Conservation (phyloP, 2,113 vertebrate species). For the Archilochus colubris region DNA sequence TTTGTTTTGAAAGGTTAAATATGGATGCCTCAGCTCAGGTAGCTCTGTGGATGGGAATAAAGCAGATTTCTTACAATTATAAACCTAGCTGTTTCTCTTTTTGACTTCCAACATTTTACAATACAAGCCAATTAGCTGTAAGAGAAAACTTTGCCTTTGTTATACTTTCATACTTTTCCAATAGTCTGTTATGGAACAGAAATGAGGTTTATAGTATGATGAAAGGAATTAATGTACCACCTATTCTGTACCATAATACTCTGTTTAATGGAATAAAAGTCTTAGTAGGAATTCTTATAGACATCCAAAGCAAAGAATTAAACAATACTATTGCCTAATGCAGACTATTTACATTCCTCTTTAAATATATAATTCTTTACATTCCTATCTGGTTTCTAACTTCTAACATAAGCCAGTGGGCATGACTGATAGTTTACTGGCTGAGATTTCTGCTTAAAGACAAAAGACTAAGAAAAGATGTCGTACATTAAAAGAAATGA, state of each 20-base stretch:
- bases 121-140: constrained; percentile 29
- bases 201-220: constrained; percentile 54
- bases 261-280: constrained; percentile 41
- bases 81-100: neutral
- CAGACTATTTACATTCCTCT: neutral
- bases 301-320: neutral
- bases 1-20: neutral
- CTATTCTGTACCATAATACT: constrained; percentile 42
- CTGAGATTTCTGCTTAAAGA: neutral
- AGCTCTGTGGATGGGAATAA: neutral
- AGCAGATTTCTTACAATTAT: neutral
- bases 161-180: constrained; percentile 57
- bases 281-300: constrained; percentile 45
- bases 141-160: constrained; percentile 57
- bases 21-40: neutral
- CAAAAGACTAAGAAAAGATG: neutral
- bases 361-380: neutral
- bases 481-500: neutral
- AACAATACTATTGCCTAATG: neutral
- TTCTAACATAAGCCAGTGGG: neutral
- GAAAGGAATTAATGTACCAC: constrained; percentile 28
- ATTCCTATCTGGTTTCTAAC: neutral
- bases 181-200: constrained; percentile 32
- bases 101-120: constrained; percentile 40
- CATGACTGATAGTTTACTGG: neutral